Evolutionary conservation across 2,888 invertebrate species (phyloP).

Genomic region (Microdon myrmicae): DNA sequence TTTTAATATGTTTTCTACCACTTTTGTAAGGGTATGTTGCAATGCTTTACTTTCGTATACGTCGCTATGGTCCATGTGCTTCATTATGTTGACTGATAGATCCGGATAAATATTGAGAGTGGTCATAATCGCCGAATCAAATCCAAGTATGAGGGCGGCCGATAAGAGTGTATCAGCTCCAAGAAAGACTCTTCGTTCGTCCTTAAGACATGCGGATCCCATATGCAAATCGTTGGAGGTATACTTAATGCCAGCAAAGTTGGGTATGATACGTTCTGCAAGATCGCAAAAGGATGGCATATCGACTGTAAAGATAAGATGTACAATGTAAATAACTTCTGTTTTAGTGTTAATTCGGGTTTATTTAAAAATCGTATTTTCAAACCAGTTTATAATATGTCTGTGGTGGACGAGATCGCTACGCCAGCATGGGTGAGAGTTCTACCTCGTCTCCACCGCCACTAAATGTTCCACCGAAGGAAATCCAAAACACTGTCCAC

Average conservation of each 20-base stretch:
- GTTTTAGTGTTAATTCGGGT: neutral
- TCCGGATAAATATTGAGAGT: slow-evolving; percentile 75
- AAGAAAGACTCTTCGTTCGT: slow-evolving; percentile 71
- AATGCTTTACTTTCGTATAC: slow-evolving; percentile 25
- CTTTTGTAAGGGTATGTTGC: slow-evolving; percentile 34
- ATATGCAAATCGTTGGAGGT: slow-evolving; percentile 79
- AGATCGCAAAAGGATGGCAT: slow-evolving; percentile 77
- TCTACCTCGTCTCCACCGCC: too few relatives aligned
- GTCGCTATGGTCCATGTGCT: slow-evolving; percentile 21
- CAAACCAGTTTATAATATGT: too few relatives aligned
- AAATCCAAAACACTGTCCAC: too few relatives aligned
- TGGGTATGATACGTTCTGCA: slow-evolving; percentile 74
- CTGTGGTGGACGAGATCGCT: too few relatives aligned
- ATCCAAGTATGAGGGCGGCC: slow-evolving; percentile 75
- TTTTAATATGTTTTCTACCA: slow-evolving; percentile 37
- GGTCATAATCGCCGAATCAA: slow-evolving; percentile 79
- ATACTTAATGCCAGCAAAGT: slow-evolving; percentile 85
- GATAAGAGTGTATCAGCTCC: slow-evolving; percentile 75
- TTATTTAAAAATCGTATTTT: neutral
- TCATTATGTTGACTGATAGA: slow-evolving; percentile 23
- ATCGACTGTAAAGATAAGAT: slow-evolving; percentile 72
- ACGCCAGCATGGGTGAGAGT: too few relatives aligned
- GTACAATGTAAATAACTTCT: slow-evolving; percentile 56
- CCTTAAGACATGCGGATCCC: slow-evolving; percentile 71
- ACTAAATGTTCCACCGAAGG: too few relatives aligned